Evolutionary conservation across 1,140 invertebrate genomes (phyloP), one percentile per base, ranked within the genome.

Genomic region (Drosophila dunni): DNA sequence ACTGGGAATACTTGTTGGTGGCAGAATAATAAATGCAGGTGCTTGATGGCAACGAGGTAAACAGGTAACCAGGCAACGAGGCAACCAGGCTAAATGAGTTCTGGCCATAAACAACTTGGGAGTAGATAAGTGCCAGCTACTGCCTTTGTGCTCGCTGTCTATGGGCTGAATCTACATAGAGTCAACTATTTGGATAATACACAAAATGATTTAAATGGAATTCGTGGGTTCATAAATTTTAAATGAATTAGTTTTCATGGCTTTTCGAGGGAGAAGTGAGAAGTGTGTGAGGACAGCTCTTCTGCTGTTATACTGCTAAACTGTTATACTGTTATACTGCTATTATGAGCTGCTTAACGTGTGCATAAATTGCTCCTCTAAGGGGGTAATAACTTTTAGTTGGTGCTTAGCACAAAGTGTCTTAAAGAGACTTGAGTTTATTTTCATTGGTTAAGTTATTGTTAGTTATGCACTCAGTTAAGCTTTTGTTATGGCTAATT

Each of bases 221-320:
- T 75, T 71, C 66, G 45, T 33, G 38, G 61, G 36, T 69, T 89
- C 80, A 74, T 88, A 83, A 78, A 89, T 88, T 80, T 89, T 89
- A 89, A 73, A 88, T 89, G 84, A 89, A 88, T 88, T 89, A 79
- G 77, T 75, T 89, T 83, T 83, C 80, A 89, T 86, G 84, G 51
- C 80, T 69, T 54, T 64, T 36, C 40, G n/a, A n/a, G n/a, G n/a
- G n/a, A n/a, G n/a, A n/a, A n/a, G n/a, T n/a, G n/a, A n/a, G n/a
- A n/a, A n/a, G n/a, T n/a, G n/a, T n/a, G n/a, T n/a, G n/a, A n/a
- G n/a, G n/a, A n/a, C n/a, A n/a, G 51, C 80, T 69, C 50, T 64
- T 36, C 40, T 20, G 17, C 17, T 20, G 17, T 20, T 20, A 20
- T 20, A 20, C 17, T 20, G 17, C 2, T 20, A 63, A 54, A 36